A percentile compares a stretch with the other conserved stretches of the same genome.
These are phyloP conservation scores for Morelia viridis DNA, from an alignment of 2,797 vertebrate genomes.

Conservation along the genomic window DNA sequence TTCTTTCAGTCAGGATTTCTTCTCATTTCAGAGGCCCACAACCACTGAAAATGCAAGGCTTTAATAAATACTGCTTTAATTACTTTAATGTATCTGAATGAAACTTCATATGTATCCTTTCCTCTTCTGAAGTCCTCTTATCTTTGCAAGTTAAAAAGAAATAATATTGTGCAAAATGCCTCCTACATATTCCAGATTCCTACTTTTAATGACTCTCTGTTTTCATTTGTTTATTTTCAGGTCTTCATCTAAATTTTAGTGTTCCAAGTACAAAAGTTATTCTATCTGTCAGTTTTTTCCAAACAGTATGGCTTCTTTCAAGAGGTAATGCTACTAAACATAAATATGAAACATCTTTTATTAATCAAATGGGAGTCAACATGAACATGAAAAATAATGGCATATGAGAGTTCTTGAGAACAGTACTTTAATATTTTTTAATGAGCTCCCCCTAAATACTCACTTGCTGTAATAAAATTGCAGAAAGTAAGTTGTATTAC, in stretches of 20 bases:
- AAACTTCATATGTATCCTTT: not conserved
- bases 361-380: not conserved
- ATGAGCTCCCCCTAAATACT: not conserved
- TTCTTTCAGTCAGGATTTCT: not conserved
- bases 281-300: not conserved
- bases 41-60: not conserved
- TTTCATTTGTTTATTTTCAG: not conserved
- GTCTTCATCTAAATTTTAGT: not conserved
- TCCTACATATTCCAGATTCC: not conserved
- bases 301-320: not conserved
- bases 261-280: not conserved
- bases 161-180: not conserved
- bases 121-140: not conserved
- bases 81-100: not conserved
- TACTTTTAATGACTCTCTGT: not conserved
- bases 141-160: slow-evolving; percentile 9
- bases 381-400: not conserved
- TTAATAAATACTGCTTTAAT: not conserved
- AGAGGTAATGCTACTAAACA: not conserved
- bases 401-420: not conserved
- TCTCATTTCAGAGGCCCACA: not conserved
- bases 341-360: not conserved
- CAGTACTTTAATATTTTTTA: not conserved
- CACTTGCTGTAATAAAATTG: not conserved
- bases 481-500: not conserved